phyloP scores from a whole-genome alignment of 2,888 invertebrate genomes.

The Cyrtodaria siliqua region DNA sequence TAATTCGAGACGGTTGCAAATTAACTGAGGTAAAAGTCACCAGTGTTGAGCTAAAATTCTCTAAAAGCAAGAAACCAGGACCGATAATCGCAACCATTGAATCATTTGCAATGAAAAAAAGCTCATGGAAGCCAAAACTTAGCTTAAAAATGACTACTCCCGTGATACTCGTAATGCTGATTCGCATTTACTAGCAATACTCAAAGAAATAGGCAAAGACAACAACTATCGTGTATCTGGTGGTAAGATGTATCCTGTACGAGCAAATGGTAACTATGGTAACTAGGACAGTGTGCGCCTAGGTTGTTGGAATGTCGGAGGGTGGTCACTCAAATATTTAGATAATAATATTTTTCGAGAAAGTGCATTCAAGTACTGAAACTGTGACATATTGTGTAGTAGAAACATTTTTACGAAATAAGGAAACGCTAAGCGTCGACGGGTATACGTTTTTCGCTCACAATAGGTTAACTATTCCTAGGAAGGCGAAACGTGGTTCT shows the following conservation, averaged over 20 bases:
- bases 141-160: too few species aligned
- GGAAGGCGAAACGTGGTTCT: conserved; percentile 23
- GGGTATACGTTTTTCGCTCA: conserved; percentile 16
- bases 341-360: conserved; percentile 6
- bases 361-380: background rate
- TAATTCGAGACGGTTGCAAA: too few species aligned
- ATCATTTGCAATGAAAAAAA: too few species aligned
- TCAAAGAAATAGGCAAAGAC: conserved; percentile 29
- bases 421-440: conserved; percentile 2
- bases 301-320: conserved; percentile 14
- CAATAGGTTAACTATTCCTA: conserved; percentile 20
- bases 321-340: conserved; percentile 16
- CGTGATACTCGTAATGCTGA: too few species aligned
- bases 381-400: conserved; percentile 26
- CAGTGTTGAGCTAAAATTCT: too few species aligned
- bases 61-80: too few species aligned
- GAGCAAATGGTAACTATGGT: background rate
- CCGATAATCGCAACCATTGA: too few species aligned
- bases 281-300: conserved; percentile 16
- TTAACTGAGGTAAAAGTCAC: too few species aligned
- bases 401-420: conserved; percentile 18
- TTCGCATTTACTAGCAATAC: conserved; percentile 19
- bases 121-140: too few species aligned
- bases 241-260: conserved; percentile 9
- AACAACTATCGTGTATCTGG: conserved; percentile 10